These are phyloP conservation scores for Nephrotoma guestfalica DNA, from an alignment of 2,888 invertebrate genomes.

Conservation along the genomic window DNA sequence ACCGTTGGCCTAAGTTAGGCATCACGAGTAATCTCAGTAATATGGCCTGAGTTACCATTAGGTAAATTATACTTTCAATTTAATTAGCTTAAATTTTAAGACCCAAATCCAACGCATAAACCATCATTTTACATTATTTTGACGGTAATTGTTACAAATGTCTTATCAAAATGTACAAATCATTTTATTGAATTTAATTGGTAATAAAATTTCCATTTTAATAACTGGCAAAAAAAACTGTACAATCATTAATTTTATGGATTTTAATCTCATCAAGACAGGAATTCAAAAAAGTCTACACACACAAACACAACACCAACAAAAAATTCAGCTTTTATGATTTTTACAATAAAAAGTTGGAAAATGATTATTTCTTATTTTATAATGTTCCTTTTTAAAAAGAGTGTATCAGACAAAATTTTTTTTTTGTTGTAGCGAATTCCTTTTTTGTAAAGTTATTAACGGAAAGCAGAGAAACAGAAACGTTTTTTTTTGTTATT, in stretches of 20 bases:
- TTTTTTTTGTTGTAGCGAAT: not conserved
- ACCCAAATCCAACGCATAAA: not conserved
- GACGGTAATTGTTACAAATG: not conserved
- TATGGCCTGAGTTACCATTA: no score
- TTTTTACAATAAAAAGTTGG: not conserved
- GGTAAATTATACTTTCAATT: no score
- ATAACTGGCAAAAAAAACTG: not conserved
- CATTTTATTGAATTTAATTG: not conserved
- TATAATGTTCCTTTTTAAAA: not conserved
- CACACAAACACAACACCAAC: not conserved
- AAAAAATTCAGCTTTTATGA: not conserved
- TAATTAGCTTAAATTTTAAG: no score
- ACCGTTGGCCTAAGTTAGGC: no score
- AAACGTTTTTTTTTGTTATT: not conserved
- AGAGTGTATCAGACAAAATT: not conserved
- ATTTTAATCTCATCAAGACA: not conserved
- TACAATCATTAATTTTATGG: not conserved
- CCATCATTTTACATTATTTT: not conserved
- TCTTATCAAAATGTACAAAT: not conserved
- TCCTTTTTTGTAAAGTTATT: not conserved
- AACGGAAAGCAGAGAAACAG: not conserved
- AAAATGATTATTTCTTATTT: not conserved
- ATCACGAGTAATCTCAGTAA: no score
- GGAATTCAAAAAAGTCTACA: not conserved
- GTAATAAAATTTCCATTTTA: not conserved